Evolutionary conservation across 2,888 invertebrate species (phyloP).

Genomic region (Ophion obscuratus): DNA sequence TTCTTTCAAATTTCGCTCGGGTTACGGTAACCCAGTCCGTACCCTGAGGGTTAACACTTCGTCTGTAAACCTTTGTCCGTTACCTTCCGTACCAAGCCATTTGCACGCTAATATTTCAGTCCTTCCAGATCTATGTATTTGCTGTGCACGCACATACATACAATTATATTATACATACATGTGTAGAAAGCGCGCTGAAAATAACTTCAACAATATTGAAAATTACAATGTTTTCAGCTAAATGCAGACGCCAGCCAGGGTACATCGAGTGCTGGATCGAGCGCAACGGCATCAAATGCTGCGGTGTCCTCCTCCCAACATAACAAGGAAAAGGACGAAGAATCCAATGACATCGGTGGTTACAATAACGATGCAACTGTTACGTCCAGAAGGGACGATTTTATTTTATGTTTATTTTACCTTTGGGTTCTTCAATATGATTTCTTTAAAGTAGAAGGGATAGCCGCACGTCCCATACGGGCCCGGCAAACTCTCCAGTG

Average conservation of each 20-base stretch:
- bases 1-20: too few relatives aligned
- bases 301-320: conserved; percentile 14
- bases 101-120: background rate
- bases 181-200: conserved; percentile 1
- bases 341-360: background rate
- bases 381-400: too few relatives aligned
- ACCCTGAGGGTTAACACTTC: too few relatives aligned
- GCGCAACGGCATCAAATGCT: conserved; percentile 27
- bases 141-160: background rate
- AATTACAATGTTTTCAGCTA: conserved; percentile 16
- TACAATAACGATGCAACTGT: conserved; percentile 8
- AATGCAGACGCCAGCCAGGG: conserved; percentile 13
- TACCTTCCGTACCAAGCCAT: too few relatives aligned
- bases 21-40: too few relatives aligned
- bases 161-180: background rate
- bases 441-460: too few relatives aligned
- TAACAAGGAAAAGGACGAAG: background rate
- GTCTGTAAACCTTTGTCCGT: too few relatives aligned
- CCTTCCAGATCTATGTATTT: background rate
- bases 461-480: too few relatives aligned
- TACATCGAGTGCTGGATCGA: conserved; percentile 18
- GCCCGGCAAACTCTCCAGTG: too few relatives aligned
- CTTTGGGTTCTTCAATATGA: too few relatives aligned
- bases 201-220: conserved; percentile 20
- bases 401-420: too few relatives aligned